Evolutionary conservation across 1,140 invertebrate genomes (phyloP).

Genomic region (Tetramorium alpestre): DNA sequence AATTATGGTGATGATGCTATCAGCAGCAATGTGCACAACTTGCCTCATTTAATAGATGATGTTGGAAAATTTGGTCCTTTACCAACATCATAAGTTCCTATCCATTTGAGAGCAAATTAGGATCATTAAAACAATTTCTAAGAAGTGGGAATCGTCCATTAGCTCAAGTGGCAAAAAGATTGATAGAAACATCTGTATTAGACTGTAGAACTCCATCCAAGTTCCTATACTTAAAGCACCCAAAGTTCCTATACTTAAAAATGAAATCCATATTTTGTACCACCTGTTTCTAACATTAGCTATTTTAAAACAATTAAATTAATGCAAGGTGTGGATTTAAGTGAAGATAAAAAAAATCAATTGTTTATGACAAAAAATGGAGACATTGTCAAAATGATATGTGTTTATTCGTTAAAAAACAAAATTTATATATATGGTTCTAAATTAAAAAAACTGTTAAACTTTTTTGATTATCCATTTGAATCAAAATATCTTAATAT

Average conservation of each 20-base stretch:
- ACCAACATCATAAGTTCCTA: background rate
- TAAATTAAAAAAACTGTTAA: too few relatives aligned
- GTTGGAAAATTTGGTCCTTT: conserved; percentile 4
- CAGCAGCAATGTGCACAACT: conserved; percentile 2
- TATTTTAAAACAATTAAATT: background rate
- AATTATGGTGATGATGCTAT: background rate
- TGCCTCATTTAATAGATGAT: background rate
- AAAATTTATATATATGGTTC: background rate
- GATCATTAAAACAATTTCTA: background rate
- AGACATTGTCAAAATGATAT: background rate
- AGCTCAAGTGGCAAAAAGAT: background rate
- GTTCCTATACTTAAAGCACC: background rate
- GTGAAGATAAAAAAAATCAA: background rate
- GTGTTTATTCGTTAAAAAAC: background rate
- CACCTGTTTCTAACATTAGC: too few relatives aligned
- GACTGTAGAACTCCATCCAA: background rate
- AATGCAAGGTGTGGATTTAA: background rate
- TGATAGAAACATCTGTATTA: background rate
- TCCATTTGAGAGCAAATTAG: background rate
- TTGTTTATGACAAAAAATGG: background rate
- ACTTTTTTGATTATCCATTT: too few relatives aligned
- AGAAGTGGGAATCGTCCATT: background rate
- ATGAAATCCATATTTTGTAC: too few relatives aligned
- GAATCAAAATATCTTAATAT: too few relatives aligned
- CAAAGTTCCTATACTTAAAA: background rate